A percentile compares a stretch with the other conserved stretches of the same genome.
phyloP scores from a whole-genome alignment of 2,113 vertebrate species.

The Bubo bubo region DNA sequence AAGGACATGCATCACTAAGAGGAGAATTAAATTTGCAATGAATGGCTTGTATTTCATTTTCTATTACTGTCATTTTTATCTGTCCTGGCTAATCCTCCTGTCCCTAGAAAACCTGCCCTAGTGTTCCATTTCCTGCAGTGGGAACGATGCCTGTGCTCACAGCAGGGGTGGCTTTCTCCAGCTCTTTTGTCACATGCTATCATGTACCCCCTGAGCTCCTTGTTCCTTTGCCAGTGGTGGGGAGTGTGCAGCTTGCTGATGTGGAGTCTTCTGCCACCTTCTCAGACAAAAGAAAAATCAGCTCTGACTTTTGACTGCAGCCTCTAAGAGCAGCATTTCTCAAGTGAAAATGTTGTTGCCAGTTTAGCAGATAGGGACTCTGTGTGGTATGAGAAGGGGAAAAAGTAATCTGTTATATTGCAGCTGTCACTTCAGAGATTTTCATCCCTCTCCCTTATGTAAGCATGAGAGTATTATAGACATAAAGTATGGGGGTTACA shows the following conservation, averaged over 20 bases:
- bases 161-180: background rate
- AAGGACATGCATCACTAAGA: background rate
- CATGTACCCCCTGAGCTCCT: background rate
- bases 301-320: background rate
- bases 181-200: background rate
- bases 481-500: background rate
- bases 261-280: background rate
- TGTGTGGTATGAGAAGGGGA: background rate
- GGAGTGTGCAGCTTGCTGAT: background rate
- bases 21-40: conserved; percentile 5
- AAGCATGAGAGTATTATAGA: background rate
- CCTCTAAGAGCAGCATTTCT: background rate
- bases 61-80: background rate
- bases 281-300: background rate
- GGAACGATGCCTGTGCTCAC: background rate
- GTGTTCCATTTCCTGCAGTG: background rate
- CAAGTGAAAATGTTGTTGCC: background rate
- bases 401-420: background rate
- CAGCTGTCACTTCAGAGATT: background rate
- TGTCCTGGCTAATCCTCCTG: background rate
- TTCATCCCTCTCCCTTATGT: background rate
- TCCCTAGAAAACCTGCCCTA: conserved; percentile 24
- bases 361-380: background rate
- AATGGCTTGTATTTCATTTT: conserved; percentile 6
- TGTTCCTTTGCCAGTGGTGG: background rate